These are phyloP conservation scores for Pagrus major DNA, from an alignment of 2,113 vertebrate genomes.

Conservation along the genomic window DNA sequence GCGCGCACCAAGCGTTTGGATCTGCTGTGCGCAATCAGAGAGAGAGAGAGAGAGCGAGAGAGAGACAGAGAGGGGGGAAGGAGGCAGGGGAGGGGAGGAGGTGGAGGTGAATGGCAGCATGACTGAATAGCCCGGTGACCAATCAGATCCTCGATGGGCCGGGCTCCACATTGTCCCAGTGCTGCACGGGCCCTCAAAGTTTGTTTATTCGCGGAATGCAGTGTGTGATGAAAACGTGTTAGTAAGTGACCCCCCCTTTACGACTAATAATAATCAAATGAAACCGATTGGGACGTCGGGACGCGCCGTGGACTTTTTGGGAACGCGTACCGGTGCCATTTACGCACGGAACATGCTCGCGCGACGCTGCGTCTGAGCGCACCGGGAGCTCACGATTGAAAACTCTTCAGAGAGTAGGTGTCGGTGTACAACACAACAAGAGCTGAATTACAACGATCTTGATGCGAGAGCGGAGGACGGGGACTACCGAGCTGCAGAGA, in stretches of 20 bases:
- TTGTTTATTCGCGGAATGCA: conserved; percentile 88
- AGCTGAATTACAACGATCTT: conserved; percentile 66
- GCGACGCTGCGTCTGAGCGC: conserved; percentile 64
- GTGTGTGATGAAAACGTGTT: conserved; percentile 88
- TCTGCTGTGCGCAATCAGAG: conserved; percentile 55
- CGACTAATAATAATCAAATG: conserved; percentile 82
- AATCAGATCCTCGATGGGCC: conserved; percentile 82
- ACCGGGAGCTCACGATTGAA: conserved; percentile 61
- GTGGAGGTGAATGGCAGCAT: conserved; percentile 66
- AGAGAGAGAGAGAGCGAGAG: conserved; percentile 40
- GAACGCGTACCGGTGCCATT: conserved; percentile 74
- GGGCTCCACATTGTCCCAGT: conserved; percentile 80
- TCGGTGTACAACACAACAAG: conserved; percentile 68
- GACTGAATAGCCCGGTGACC: conserved; percentile 83
- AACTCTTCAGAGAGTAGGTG: conserved; percentile 74
- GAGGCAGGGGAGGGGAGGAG: conserved; percentile 22
- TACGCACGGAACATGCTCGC: conserved; percentile 78
- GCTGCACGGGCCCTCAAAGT: conserved; percentile 88
- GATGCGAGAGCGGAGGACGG: conserved; percentile 65
- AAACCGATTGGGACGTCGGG: conserved; percentile 80
- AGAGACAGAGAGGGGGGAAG: conserved; percentile 13
- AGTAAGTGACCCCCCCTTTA: conserved; percentile 77
- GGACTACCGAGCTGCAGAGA: conserved; percentile 54
- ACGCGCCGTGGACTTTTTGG: conserved; percentile 73
- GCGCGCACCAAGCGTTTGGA: conserved; percentile 56